Evolutionary conservation across 2,888 invertebrate genomes (phyloP).

Genomic region (Dasypogon diadema): DNA sequence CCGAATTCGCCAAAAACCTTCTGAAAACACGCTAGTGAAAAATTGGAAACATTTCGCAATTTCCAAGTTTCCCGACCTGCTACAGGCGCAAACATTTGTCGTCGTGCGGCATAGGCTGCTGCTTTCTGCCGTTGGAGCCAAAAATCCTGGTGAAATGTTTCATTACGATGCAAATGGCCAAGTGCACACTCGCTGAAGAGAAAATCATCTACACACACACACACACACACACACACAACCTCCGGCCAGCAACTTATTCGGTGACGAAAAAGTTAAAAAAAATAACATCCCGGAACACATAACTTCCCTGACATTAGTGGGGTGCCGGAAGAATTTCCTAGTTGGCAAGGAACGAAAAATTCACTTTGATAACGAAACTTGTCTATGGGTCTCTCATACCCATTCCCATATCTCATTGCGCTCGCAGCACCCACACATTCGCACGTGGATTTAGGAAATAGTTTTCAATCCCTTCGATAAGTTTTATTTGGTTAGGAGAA

Average conservation of each 20-base stretch:
- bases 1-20: constrained; percentile 15
- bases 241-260: constrained; percentile 7
- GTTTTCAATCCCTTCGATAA: constrained; percentile 48
- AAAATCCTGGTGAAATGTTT: constrained; percentile 47
- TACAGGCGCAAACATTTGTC: constrained; percentile 12
- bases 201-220: constrained; percentile 3
- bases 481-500: constrained; percentile 41
- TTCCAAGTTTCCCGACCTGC: constrained; percentile 35
- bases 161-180: constrained; percentile 46
- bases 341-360: constrained; percentile 38
- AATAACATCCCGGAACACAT: constrained; percentile 3
- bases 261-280: background rate
- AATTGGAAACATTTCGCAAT: constrained; percentile 47
- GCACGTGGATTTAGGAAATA: constrained; percentile 25
- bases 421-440: background rate
- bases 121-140: constrained; percentile 26
- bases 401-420: background rate
- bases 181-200: constrained; percentile 24
- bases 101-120: constrained; percentile 11
- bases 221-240: background rate
- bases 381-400: constrained; percentile 6
- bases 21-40: constrained; percentile 43
- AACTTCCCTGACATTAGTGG: constrained; percentile 5
- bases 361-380: constrained; percentile 43
- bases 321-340: background rate